phyloP scores from a whole-genome alignment of 2,888 invertebrate genomes.

The Erannis defoliaria region DNA sequence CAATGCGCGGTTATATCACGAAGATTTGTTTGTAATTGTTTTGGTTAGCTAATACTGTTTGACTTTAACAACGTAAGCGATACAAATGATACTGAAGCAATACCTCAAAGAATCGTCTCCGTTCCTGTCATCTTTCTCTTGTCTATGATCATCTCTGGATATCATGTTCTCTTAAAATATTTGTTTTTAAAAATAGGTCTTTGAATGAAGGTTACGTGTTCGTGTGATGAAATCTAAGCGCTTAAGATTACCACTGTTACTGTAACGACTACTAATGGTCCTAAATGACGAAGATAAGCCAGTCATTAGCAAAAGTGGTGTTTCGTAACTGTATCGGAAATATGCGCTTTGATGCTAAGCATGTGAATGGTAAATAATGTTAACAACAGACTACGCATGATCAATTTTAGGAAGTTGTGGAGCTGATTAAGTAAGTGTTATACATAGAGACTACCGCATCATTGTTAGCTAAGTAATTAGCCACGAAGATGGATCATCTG shows the following conservation, averaged over 20 bases:
- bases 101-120: too few relatives aligned
- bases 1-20: slow-evolving; percentile 16
- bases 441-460: background rate
- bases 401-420: slow-evolving; percentile 37
- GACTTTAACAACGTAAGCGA: background rate
- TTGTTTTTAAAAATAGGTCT: background rate
- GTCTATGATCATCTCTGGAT: background rate
- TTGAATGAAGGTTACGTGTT: slow-evolving; percentile 7
- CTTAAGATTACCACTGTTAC: slow-evolving; percentile 18
- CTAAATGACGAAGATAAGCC: slow-evolving; percentile 16
- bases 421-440: slow-evolving; percentile 30
- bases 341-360: slow-evolving; percentile 31
- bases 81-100: background rate
- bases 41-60: background rate
- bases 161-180: background rate
- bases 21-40: slow-evolving; percentile 10
- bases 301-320: slow-evolving; percentile 11
- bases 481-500: background rate
- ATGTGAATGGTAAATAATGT: slow-evolving; percentile 43
- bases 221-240: slow-evolving; percentile 18
- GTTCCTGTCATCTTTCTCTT: too few relatives aligned
- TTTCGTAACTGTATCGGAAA: slow-evolving; percentile 42
- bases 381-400: slow-evolving; percentile 36
- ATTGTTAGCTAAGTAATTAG: background rate
- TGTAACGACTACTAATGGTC: slow-evolving; percentile 27